Base-by-base conservation (phyloP, 2,888 invertebrate genomes). In the Penaeus monodon region DNA sequence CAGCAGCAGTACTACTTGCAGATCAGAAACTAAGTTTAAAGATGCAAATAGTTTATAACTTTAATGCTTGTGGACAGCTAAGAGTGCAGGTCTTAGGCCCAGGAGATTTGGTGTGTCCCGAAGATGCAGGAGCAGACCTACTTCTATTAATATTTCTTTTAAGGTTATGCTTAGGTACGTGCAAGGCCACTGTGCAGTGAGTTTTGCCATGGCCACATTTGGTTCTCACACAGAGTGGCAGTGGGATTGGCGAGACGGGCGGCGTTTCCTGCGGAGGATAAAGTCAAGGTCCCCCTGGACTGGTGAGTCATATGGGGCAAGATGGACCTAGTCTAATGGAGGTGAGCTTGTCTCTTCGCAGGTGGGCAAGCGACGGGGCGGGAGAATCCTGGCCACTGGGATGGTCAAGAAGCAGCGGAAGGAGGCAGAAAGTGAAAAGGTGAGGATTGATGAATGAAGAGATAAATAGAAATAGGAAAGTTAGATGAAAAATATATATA, bases 301-400 rank as follows among this genome's bases (percentile, higher is more conserved):
- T 87, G 86, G 86, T 87, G 86, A 87, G 86, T 87, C 86, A 77
- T 79, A 65, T 77, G 63, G 81, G 78, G 82, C 68, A 87, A 87
- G 66, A 68, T 82, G 83, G 80, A 80, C 84, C 73, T 84, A 88
- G 84, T 83, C 90, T 90, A 90, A 90, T 89, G 85, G 88, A 86
- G 84, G 81, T 90, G 88, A 90, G 90, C 90, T 90, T 90, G 88
- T 90, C 87, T 86, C 89, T 93, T 81, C 90, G 1, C 93, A 95
- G 92, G 95, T 97, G 90, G 97, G 97, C 64, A 97, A 97, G 92
- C 94, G 97, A 91, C 94, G 97, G 87, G 97, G 97, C 80, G 97
- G 97, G 27, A 94, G 97, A 92, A 96, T 97, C 80, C 93, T 98
- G 29, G 97, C 97, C 93, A 97, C 97, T 78, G 97, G 97, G 70